Evolutionary conservation across 2,113 vertebrate species (phyloP).

Genomic region (Rhinogobius similis): DNA sequence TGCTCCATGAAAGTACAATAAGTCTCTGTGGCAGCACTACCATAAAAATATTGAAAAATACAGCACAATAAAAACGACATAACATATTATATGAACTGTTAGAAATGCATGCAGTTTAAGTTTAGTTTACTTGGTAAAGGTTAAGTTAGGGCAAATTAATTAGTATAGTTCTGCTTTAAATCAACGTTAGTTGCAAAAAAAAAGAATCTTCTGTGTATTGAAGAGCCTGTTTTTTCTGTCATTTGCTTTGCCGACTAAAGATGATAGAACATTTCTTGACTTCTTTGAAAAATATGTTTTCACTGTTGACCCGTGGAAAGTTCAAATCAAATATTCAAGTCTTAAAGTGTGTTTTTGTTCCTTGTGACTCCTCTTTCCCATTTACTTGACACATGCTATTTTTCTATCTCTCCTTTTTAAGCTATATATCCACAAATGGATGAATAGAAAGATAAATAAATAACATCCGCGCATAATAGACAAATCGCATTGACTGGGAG

Average conservation of each 20-base stretch:
- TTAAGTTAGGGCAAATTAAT: no score
- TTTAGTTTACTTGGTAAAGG: no score
- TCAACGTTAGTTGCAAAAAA: background rate
- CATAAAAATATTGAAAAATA: no score
- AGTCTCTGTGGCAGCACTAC: no score
- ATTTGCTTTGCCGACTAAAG: background rate
- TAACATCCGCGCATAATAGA: constrained; percentile 64
- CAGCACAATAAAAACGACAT: no score
- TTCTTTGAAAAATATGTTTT: constrained; percentile 11
- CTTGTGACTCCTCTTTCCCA: constrained; percentile 31
- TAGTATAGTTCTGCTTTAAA: background rate
- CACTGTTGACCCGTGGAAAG: constrained; percentile 15
- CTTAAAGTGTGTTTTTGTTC: constrained; percentile 44
- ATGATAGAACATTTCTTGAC: background rate
- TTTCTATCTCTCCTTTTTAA: constrained; percentile 45
- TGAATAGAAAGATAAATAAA: constrained; percentile 67
- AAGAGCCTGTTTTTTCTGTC: no score
- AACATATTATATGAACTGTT: no score
- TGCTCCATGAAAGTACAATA: no score
- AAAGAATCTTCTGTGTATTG: background rate
- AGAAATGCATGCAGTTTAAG: no score
- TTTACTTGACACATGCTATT: constrained; percentile 51
- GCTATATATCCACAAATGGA: constrained; percentile 58
- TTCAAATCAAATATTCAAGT: constrained; percentile 30
- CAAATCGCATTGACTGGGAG: constrained; percentile 61